Conservation (phyloP, 2,888 invertebrate species). For the Nomada ruficornis region DNA sequence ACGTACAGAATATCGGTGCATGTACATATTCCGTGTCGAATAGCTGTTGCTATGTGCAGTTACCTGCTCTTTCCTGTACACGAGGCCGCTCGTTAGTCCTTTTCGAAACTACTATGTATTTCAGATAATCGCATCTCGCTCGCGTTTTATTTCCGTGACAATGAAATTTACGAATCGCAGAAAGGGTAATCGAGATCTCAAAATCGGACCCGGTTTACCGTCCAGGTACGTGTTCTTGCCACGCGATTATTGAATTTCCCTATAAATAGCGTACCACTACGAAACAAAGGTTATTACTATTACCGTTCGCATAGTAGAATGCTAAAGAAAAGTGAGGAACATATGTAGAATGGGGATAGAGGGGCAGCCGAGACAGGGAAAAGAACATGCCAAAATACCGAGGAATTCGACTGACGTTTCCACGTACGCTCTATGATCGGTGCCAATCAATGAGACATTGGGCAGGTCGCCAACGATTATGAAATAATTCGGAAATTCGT, state of each 20-base stretch:
- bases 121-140: neutral
- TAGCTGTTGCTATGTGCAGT: conserved; percentile 46
- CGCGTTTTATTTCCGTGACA: neutral
- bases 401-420: conserved; percentile 47
- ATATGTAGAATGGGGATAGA: neutral
- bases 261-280: conserved; percentile 28
- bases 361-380: conserved; percentile 8
- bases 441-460: conserved; percentile 63
- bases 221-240: neutral
- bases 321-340: conserved; percentile 10
- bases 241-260: conserved; percentile 38
- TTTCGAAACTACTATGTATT: conserved; percentile 4
- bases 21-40: neutral
- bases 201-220: neutral
- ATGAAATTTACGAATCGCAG: conserved; percentile 11
- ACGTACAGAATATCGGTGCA: neutral
- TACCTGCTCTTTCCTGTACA: conserved; percentile 13
- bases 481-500: conserved; percentile 51
- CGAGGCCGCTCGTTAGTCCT: neutral
- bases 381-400: conserved; percentile 27
- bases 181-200: neutral
- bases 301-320: conserved; percentile 9
- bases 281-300: conserved; percentile 34
- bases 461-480: conserved; percentile 56
- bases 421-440: conserved; percentile 38